Evolutionary conservation across 92 coral and sea anemone species (phyloP), one percentile per base, ranked within the genome.

Genomic region (Epizoanthus rinbou): DNA sequence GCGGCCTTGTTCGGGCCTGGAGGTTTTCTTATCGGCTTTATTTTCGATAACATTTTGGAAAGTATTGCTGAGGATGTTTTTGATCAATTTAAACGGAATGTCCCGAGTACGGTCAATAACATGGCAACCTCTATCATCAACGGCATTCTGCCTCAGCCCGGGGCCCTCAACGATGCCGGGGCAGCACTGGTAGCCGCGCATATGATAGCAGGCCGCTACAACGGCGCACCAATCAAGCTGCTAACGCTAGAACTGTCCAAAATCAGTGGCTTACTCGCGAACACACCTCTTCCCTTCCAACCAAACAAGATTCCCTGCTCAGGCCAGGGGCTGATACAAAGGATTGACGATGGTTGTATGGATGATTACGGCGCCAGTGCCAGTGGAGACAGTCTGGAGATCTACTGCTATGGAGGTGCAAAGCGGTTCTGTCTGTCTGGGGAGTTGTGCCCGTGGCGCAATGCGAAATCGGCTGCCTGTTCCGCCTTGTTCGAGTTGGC

Each of bases 261-360:
- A 68, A 81, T 81, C 78, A 47, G 66, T 4, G 85, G 69, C 9
- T 19, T 81, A 5, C 85, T 81, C 56, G 85, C 69, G 23, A 81
- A 81, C 57, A 54, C 85, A 3, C 68, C 85, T 11, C 41, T 78
- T 53, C 9, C 67, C 21, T 81, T 68, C 57, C 85, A 81, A 21
- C 85, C 85, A 81, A 81, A 81, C 43, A 81, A 53, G 57, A 81
- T 81, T 69, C 79, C 85, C 31, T 81, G 85, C 78, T 81, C 68
- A 60, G 78, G 78, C 31, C 78, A 81, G 85, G 85, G 79, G 23
- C 66, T 53, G 52, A 54, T 81, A 28, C 69, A 81, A 53, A 81
- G 50, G 52, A 69, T 81, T 81, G 76, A 81, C 64, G 78, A 81
- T 53, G 58, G 85, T 6, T 81, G 85, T 35, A 81, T 81, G 85